Evolutionary conservation across 1,140 invertebrate genomes (phyloP), one percentile per base, ranked within the genome.

Genomic region (Melanaphis sacchari): DNA sequence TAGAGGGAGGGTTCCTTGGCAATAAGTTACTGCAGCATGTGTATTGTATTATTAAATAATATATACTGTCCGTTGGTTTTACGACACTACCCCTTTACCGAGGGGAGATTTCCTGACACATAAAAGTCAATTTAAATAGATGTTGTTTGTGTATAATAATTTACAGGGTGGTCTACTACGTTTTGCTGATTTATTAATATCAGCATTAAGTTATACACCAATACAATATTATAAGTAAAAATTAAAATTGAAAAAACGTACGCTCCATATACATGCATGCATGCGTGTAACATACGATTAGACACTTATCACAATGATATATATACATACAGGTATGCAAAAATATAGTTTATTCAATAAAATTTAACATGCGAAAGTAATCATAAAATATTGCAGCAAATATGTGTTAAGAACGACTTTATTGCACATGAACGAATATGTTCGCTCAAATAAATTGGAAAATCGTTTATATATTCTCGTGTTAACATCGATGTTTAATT

Each of bases 1-100:
- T 66, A n/a, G 31, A 66, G 59, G n/a, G 59, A n/a, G 59, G 59
- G 59, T n/a, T 76, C 59, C n/a, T 76, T 76, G 59, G n/a, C 59
- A 76, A 76, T 76, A n/a, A 76, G 59, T 76, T 76, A 76, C 31
- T 76, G 59, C n/a, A 76, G 31, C 59, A n/a, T n/a, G n/a, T 76
- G 59, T 76, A 76, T 76, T 76, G 59, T 76, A 84, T 84, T 84
- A 84, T 40, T 26, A 41, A 40, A 40, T 84, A 84, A 40, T 84
- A 40, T 84, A 40, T 40, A 84, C 82, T 84, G 82, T 84, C 40
- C 82, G 82, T 84, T 31, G 40, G 24, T 84, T 84, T 84, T 40
- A 84, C 24, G 24, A 84, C 38, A 40, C 36, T 82, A 24, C 7
- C 38, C 40, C 40, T n/a, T 15, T n/a, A 15, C 82, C 8, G 36